Conservation (phyloP, 2,888 invertebrate genomes). For the Acanthosepion esculentum region DNA sequence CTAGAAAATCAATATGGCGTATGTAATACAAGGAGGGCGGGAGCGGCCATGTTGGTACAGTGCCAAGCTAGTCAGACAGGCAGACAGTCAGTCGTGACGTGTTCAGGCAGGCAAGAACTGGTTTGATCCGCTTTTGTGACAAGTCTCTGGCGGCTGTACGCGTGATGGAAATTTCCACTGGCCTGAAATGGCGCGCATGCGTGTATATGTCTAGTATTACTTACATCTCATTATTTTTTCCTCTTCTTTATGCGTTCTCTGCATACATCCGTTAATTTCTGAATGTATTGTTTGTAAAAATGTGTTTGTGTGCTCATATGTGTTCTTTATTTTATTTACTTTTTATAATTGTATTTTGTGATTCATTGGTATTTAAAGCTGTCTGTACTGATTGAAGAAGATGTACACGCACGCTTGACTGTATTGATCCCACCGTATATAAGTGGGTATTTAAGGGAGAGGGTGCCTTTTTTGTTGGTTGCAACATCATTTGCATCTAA, state of each 20-base stretch:
- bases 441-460: background rate
- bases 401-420: background rate
- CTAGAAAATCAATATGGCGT: background rate
- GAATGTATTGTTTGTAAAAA: background rate
- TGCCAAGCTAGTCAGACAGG: conserved; percentile 33
- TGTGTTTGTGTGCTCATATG: background rate
- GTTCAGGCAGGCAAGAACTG: conserved; percentile 14
- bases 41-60: background rate
- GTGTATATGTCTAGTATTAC: background rate
- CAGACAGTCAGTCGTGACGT: conserved; percentile 10
- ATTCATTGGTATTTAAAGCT: background rate
- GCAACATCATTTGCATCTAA: background rate
- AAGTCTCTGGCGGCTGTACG: background rate
- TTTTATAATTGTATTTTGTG: background rate
- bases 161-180: conserved; percentile 33
- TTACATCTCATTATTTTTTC: background rate
- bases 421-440: background rate
- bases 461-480: background rate
- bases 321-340: background rate
- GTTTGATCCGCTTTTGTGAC: conserved; percentile 33
- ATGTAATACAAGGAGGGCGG: background rate
- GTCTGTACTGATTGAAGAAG: background rate
- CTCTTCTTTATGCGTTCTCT: background rate
- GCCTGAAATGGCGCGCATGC: conserved; percentile 1
- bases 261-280: background rate